Conservation (phyloP, 2,888 invertebrate genomes). For the Agriopis aurantiaria region DNA sequence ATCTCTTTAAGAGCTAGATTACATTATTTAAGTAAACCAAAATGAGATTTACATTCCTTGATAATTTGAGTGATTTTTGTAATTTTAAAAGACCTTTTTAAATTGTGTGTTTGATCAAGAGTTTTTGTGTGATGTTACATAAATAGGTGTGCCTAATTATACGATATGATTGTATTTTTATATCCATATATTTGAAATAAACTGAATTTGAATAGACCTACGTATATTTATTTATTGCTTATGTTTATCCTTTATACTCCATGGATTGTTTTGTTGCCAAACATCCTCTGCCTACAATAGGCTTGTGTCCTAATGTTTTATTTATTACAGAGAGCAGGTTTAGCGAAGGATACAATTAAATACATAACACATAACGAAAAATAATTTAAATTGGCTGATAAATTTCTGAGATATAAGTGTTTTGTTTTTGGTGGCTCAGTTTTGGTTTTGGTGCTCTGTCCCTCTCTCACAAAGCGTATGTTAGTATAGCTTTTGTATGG, state of each 20-base stretch:
- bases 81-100: constrained; percentile 36
- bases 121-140: constrained; percentile 57
- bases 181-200: constrained; percentile 62
- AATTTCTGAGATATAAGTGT: too few species aligned
- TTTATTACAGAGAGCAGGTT: too few species aligned
- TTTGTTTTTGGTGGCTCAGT: too few species aligned
- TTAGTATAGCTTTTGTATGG: too few species aligned
- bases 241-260: constrained; percentile 4
- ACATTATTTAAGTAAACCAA: constrained; percentile 54
- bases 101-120: constrained; percentile 42
- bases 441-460: too few species aligned
- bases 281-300: background rate
- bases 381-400: too few species aligned
- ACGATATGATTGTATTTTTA: constrained; percentile 65
- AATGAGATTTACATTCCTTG: constrained; percentile 71
- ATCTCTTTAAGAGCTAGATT: constrained; percentile 64
- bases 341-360: too few species aligned
- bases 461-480: too few species aligned
- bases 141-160: constrained; percentile 27
- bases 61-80: constrained; percentile 50
- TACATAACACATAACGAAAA: too few species aligned
- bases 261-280: background rate
- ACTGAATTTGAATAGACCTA: constrained; percentile 46
- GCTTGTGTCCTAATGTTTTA: too few species aligned
- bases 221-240: constrained; percentile 1